A percentile compares a stretch with the other conserved stretches of the same genome.
phyloP scores from a whole-genome alignment of 2,797 vertebrate genomes.

The Brachyalestes nurse region DNA sequence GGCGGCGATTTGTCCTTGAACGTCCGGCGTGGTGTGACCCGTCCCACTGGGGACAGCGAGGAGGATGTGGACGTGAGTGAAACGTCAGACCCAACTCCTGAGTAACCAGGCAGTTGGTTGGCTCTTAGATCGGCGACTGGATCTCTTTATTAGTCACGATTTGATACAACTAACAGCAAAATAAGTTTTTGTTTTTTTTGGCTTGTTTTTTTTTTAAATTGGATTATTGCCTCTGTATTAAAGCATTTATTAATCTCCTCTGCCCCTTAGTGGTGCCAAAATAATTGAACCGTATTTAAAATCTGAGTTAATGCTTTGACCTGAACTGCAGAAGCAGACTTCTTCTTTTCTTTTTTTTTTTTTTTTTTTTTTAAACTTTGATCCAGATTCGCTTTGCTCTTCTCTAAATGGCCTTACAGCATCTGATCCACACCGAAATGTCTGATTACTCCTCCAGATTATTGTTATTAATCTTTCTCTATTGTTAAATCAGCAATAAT shows the following conservation, averaged over 20 bases:
- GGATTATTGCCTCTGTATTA: too few relatives aligned
- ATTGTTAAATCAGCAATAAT: too few relatives aligned
- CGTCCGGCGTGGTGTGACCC: conserved; percentile 59
- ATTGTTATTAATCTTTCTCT: not conserved
- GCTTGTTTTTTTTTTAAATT: too few relatives aligned
- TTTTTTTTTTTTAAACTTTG: not conserved
- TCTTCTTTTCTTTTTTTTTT: too few relatives aligned
- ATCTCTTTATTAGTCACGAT: not conserved
- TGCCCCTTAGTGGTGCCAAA: not conserved
- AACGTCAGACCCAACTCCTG: conserved; percentile 59
- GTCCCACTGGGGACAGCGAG: conserved; percentile 73
- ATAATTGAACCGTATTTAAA: not conserved
- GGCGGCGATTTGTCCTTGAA: conserved; percentile 72
- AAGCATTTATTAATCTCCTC: not conserved
- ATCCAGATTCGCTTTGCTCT: not conserved
- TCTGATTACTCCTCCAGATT: too few relatives aligned
- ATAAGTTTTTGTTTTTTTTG: too few relatives aligned
- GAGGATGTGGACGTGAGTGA: conserved; percentile 72
- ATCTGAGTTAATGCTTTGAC: too few relatives aligned
- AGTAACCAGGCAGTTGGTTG: conserved; percentile 57
- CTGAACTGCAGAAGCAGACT: too few relatives aligned
- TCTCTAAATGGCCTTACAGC: not conserved
- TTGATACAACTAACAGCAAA: not conserved
- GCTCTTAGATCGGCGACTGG: not conserved
- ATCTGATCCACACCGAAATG: too few relatives aligned